Conservation (phyloP, 2,113 vertebrate species). For the Rhabdomys dilectus region DNA sequence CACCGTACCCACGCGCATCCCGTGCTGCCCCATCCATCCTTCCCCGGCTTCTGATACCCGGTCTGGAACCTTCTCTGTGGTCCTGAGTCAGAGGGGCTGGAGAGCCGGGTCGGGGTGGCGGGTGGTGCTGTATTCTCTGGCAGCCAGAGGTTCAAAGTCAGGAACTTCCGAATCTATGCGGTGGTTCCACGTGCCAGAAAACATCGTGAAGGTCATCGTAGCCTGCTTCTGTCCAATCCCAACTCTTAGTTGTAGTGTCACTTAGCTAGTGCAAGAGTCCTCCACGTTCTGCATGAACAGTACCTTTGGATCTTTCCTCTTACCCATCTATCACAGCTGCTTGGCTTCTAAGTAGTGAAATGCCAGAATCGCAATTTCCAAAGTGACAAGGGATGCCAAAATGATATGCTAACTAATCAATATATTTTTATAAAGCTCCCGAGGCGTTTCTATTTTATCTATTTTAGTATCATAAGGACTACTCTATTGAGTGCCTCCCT, state of each 20-base stretch:
- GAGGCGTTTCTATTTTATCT: background rate
- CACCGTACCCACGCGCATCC: background rate
- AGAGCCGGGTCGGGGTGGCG: background rate
- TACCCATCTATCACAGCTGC: background rate
- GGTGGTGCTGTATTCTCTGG: background rate
- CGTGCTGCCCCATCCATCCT: background rate
- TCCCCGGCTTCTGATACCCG: background rate
- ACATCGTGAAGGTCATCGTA: constrained; percentile 64
- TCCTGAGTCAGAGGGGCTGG: background rate
- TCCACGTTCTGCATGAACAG: background rate
- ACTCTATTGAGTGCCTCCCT: background rate
- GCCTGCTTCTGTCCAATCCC: background rate
- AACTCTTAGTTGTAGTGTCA: background rate
- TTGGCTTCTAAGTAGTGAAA: constrained; percentile 42
- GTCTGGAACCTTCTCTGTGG: constrained; percentile 61
- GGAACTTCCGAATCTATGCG: background rate
- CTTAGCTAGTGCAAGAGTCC: background rate
- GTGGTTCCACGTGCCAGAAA: background rate
- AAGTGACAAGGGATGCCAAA: constrained; percentile 26
- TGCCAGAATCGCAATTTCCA: background rate
- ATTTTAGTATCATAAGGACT: background rate
- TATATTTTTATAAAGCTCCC: background rate
- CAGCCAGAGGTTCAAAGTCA: background rate
- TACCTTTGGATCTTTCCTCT: background rate
- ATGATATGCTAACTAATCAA: background rate